A percentile compares a stretch with the other conserved stretches of the same genome.
Evolutionary conservation across 1,140 invertebrate species (phyloP).

Genomic region (Stegodyphus mimosarum): DNA sequence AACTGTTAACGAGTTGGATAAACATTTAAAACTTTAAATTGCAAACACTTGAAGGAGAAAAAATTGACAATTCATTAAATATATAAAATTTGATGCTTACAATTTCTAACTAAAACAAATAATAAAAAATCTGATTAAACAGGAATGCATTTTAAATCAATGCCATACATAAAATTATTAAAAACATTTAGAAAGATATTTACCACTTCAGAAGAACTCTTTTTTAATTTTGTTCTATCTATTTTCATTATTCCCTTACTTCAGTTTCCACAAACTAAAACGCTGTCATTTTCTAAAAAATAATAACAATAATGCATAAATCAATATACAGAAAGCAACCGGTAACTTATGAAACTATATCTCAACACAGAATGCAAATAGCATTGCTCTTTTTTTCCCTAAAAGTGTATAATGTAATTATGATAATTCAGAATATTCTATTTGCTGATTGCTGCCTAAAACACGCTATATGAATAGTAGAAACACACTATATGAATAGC

Average conservation of each 20-base stretch:
- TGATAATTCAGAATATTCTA: no score
- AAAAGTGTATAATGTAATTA: no score
- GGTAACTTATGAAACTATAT: no score
- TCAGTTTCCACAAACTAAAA: not conserved
- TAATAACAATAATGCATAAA: not conserved
- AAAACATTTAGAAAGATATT: conserved; percentile 64
- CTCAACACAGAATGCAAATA: no score
- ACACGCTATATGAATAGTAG: no score
- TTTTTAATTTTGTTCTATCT: conserved; percentile 85
- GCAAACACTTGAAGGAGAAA: not conserved
- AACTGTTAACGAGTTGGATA: not conserved
- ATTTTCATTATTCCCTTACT: conserved; percentile 79
- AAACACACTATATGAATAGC: no score
- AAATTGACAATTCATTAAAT: not conserved
- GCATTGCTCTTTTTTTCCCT: no score
- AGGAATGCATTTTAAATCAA: not conserved
- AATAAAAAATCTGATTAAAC: not conserved
- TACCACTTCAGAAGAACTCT: conserved; percentile 88
- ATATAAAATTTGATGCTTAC: not conserved
- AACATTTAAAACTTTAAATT: not conserved
- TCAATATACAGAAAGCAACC: no score
- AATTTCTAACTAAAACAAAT: not conserved
- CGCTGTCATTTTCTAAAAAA: conserved; percentile 17
- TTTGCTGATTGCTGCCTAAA: no score
- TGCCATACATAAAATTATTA: conserved; percentile 21